Evolutionary conservation across 2,113 vertebrate genomes (phyloP), one percentile per base, ranked within the genome.

Genomic region (Coptodon bakossiorum): DNA sequence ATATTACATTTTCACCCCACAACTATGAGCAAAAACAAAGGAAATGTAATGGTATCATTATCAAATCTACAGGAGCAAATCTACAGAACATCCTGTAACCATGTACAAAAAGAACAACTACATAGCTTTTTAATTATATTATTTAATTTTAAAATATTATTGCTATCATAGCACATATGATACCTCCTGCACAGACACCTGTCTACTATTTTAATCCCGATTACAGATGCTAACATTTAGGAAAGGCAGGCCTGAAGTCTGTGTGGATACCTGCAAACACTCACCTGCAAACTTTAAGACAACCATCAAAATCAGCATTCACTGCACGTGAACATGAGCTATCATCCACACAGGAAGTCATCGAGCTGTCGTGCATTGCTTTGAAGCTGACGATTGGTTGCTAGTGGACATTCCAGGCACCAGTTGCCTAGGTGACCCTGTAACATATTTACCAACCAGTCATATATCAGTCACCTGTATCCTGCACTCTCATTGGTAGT

Each of bases 391-490:
- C 3, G 12, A 17, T 27, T 11, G 40, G 40, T 29, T 27, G 22
- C 22, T 76, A 48, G 68, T 1, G 2, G 14, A 29, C 22, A 11
- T 29, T 45, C 22, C 68, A 29, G 22, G 22, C 22, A 45, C 68
- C 22, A 45, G 68, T 73, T 76, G 68, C 68, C 68, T 76, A 48
- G 40, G 68, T 76, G 43, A 76, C 68, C 38, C 68, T 16, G 38
- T 11, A 73, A 73, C 40, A 45, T 45, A 45, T 73, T 73, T 73
- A 48, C 68, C 40, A 76, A 45, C 3, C 40, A 48, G 68, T 73
- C 38, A 73, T 27, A 27, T 73, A 27, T 73, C 22, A 17, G 6
- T 76, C 68, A 45, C 40, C 24, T 48, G 68, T 48, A 17, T 73
- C 40, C 40, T 73, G 22, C 68, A 2, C 40, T 11, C 6, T 73